A percentile compares a stretch with the other conserved stretches of the same genome.
Evolutionary conservation across 2,888 invertebrate species (phyloP).

Genomic region (Melipona beecheii): DNA sequence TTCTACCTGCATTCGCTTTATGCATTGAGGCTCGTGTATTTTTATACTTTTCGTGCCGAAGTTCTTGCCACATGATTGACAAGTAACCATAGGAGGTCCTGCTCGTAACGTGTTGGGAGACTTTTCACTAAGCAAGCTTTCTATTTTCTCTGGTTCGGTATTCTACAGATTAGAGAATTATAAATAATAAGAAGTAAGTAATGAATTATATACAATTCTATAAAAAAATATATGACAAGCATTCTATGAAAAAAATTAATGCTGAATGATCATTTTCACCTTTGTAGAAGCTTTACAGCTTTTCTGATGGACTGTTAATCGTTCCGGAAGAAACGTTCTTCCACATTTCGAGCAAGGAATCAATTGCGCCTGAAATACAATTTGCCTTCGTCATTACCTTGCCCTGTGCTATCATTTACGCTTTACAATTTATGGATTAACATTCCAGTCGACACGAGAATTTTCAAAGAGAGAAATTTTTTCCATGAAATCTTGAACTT

Average conservation of each 20-base stretch:
- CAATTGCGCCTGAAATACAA: constrained; percentile 83
- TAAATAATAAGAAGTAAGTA: too few species aligned
- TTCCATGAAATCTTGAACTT: constrained; percentile 26
- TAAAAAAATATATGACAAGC: not conserved
- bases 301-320: constrained; percentile 87
- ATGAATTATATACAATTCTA: too few species aligned
- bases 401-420: not conserved
- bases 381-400: not conserved
- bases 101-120: constrained; percentile 21
- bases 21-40: constrained; percentile 89
- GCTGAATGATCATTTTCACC: constrained; percentile 24
- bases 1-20: constrained; percentile 87
- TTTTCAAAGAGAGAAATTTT: not conserved
- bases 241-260: not conserved
- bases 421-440: not conserved
- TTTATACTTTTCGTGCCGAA: constrained; percentile 88
- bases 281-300: constrained; percentile 79
- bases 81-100: constrained; percentile 82
- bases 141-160: constrained; percentile 35
- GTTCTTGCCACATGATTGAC: constrained; percentile 88
- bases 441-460: not conserved
- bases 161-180: constrained; percentile 28
- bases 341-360: constrained; percentile 88
- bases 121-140: constrained; percentile 10
- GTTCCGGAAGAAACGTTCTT: constrained; percentile 89